Conservation (phyloP, 1,140 invertebrate genomes). For the Trissolcus basalis region DNA sequence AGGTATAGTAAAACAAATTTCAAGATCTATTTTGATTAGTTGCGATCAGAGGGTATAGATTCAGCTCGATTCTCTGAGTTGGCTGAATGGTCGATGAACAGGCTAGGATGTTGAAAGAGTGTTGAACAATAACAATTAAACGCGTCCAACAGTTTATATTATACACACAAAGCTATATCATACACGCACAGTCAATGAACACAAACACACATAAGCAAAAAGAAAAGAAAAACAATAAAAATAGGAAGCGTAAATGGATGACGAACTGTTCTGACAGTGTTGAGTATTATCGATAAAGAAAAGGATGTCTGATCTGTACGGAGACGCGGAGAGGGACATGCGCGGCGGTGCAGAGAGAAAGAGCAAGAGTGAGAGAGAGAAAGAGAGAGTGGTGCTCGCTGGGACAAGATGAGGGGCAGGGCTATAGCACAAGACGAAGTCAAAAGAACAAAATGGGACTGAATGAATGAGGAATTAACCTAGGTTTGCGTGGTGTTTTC, state of each 20-base stretch:
- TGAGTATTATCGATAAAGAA: conserved; percentile 12
- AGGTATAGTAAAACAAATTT: too few species aligned
- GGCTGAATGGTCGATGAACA: too few species aligned
- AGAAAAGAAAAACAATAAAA: too few species aligned
- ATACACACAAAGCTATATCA: too few species aligned
- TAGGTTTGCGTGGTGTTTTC: conserved; percentile 61
- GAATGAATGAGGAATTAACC: conserved; percentile 33
- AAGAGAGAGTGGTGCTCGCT: conserved; percentile 7
- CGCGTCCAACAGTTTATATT: conserved; percentile 28
- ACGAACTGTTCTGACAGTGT: too few species aligned
- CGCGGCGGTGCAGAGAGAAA: conserved; percentile 42
- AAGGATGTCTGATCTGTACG: conserved; percentile 56
- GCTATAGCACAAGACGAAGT: conserved; percentile 48
- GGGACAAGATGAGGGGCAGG: conserved; percentile 25
- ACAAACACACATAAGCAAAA: too few species aligned
- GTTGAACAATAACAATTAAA: conserved; percentile 18
- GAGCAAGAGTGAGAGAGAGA: conserved; percentile 27
- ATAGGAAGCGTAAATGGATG: too few species aligned
- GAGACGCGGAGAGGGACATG: conserved; percentile 50
- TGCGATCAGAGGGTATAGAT: too few species aligned
- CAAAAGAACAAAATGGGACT: conserved; percentile 8
- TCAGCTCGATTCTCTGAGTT: too few species aligned
- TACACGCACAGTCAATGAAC: too few species aligned
- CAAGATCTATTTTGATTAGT: too few species aligned
- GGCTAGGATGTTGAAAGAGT: conserved; percentile 49